Evolutionary conservation across 2,888 invertebrate genomes (phyloP), one percentile per base, ranked within the genome.

Genomic region (Oligia latruncula): DNA sequence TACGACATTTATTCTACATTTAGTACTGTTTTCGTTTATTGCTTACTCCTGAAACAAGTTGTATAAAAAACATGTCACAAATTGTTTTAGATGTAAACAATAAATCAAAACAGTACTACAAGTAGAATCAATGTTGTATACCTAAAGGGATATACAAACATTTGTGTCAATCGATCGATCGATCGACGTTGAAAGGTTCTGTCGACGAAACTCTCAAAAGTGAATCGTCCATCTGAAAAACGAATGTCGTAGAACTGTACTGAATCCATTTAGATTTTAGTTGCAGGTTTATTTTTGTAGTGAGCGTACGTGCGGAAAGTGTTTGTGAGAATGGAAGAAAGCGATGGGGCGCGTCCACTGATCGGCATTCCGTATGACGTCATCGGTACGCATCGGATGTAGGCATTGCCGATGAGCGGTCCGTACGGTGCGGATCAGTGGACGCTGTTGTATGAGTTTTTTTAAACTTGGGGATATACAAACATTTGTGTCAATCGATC

Each of bases 261-360:
- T n/a, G 55, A 55, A n/a, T 71, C 17, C 23, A 71, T 71, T 11
- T 40, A 71, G 40, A 40, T 71, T 80, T 62, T 80, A 15, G 71
- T 43, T 43, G 20, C 17, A 13, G 13, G n/a, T 52, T 40, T 2
- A 23, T 29, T 29, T 29, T 29, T 29, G 29, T 29, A 29, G 29
- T 1, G 29, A 29, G 1, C 29, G 29, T 29, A 29, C 29, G 29
- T 29, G 29, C 29, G 29, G 29, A 29, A 29, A 29, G 29, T 29
- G 29, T 29, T 29, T 29, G 29, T 29, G 29, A 29, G 29, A 29
- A 29, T 29, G 29, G 29, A 29, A 29, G 29, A 29, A 29, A 29
- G 29, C 29, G 29, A 29, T 29, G 29, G 29, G 29, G 29, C 29
- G 29, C 29, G 29, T 29, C 29, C 29, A 29, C 29, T 29, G 29